phyloP scores from a whole-genome alignment of 92 coral and sea anemone genomes.

The Palythoa grandiflora region DNA sequence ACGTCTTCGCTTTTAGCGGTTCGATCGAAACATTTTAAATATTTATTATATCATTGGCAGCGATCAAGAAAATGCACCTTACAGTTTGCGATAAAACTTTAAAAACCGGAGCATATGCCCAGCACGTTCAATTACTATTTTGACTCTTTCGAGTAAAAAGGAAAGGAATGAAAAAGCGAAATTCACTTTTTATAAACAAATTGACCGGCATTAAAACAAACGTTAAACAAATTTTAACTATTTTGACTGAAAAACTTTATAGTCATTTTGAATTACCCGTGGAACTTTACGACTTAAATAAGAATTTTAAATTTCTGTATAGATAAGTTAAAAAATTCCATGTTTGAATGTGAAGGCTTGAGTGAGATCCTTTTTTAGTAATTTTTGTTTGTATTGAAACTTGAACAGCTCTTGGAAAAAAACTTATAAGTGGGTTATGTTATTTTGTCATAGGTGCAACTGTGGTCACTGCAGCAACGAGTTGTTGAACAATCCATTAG shows the following conservation, averaged over 20 bases:
- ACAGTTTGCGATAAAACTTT: neutral
- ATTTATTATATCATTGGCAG: neutral
- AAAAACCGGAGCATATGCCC: neutral
- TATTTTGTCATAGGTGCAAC: neutral
- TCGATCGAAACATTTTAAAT: neutral
- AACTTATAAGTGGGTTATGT: too few species aligned
- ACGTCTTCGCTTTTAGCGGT: neutral
- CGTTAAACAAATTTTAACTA: neutral
- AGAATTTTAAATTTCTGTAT: neutral
- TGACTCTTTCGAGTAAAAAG: neutral
- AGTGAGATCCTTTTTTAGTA: too few species aligned
- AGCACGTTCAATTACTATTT: neutral
- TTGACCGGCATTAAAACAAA: neutral
- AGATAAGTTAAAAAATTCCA: too few species aligned
- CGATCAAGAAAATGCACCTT: neutral
- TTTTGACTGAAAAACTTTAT: too few species aligned
- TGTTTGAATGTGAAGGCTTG: too few species aligned
- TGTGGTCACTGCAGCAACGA: neutral
- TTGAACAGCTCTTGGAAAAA: too few species aligned
- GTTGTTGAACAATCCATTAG: neutral
- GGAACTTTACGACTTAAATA: neutral
- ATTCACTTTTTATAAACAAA: neutral
- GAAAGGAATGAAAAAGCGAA: neutral
- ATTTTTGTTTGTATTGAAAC: too few species aligned
- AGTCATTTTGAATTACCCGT: neutral